phyloP scores from a whole-genome alignment of 2,113 vertebrate species.

The Pluvianellus socialis region DNA sequence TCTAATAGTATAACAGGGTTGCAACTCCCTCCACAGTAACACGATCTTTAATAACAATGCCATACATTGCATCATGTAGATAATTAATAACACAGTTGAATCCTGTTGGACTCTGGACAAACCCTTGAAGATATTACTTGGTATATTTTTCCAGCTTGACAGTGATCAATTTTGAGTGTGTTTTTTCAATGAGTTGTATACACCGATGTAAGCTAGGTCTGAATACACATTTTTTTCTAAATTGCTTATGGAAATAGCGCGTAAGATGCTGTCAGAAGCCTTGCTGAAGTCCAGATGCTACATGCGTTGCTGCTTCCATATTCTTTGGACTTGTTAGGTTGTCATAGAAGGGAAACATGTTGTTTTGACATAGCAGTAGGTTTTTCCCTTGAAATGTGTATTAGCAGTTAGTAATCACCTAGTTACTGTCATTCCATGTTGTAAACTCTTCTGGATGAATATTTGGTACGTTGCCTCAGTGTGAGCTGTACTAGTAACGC shows the following conservation, averaged over 20 bases:
- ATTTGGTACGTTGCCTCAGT: not conserved
- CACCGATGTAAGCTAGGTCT: not conserved
- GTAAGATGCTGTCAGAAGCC: not conserved
- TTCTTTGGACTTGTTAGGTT: not conserved
- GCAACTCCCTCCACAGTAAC: not conserved
- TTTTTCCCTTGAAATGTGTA: not conserved
- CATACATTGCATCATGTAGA: not conserved
- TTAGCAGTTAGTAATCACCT: conserved; percentile 19
- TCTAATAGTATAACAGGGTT: not conserved
- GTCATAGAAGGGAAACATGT: not conserved
- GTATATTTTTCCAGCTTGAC: not conserved
- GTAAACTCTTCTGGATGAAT: not conserved
- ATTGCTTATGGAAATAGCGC: not conserved
- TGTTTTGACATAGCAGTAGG: not conserved
- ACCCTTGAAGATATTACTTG: not conserved
- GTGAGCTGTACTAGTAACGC: not conserved
- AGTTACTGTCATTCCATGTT: not conserved
- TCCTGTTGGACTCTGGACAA: not conserved
- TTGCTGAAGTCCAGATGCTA: conserved; percentile 8
- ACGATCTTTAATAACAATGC: not conserved
- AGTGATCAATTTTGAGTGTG: not conserved
- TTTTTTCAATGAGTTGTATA: not conserved
- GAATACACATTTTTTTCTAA: not conserved
- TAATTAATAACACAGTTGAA: not conserved
- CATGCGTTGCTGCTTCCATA: not conserved